Evolutionary conservation across 2,888 invertebrate genomes (phyloP).

Genomic region (Yponomeuta evonymella): DNA sequence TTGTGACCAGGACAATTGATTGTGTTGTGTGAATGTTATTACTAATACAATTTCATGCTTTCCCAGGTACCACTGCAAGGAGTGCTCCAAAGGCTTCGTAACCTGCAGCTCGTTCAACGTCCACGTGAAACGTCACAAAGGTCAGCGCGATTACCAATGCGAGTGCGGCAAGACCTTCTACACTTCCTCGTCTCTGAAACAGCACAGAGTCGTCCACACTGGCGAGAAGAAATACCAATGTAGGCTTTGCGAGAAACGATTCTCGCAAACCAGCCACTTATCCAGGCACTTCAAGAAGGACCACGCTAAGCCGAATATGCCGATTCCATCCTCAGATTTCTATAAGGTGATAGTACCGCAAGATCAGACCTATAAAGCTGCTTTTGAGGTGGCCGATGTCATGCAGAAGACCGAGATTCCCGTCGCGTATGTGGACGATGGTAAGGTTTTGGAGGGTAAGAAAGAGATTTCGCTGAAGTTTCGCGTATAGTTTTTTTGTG

Average conservation of each 20-base stretch:
- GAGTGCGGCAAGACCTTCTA: constrained; percentile 69
- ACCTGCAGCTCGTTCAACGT: constrained; percentile 62
- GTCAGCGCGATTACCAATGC: constrained; percentile 61
- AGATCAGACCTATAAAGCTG: not conserved
- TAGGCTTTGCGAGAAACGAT: constrained; percentile 61
- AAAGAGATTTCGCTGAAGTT: not conserved
- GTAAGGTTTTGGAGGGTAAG: not conserved
- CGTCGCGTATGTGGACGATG: not conserved
- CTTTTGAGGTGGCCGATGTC: not conserved
- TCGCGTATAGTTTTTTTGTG: constrained; percentile 28
- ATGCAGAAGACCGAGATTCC: not conserved
- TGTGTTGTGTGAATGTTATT: not conserved
- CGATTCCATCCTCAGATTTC: constrained; percentile 48
- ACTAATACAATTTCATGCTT: constrained; percentile 2
- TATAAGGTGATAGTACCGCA: constrained; percentile 44
- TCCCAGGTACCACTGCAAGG: constrained; percentile 57
- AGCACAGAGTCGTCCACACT: constrained; percentile 62
- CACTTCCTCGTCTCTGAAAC: constrained; percentile 63
- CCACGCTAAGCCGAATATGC: constrained; percentile 53
- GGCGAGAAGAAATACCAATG: constrained; percentile 68
- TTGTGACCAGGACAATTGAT: no score
- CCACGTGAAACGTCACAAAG: constrained; percentile 62
- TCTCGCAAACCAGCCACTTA: constrained; percentile 62
- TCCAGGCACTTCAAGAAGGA: constrained; percentile 63
- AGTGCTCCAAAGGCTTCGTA: constrained; percentile 61